Evolutionary conservation across 1,140 invertebrate genomes (phyloP), one percentile per base, ranked within the genome.

Genomic region (Aphidius gifuensis): DNA sequence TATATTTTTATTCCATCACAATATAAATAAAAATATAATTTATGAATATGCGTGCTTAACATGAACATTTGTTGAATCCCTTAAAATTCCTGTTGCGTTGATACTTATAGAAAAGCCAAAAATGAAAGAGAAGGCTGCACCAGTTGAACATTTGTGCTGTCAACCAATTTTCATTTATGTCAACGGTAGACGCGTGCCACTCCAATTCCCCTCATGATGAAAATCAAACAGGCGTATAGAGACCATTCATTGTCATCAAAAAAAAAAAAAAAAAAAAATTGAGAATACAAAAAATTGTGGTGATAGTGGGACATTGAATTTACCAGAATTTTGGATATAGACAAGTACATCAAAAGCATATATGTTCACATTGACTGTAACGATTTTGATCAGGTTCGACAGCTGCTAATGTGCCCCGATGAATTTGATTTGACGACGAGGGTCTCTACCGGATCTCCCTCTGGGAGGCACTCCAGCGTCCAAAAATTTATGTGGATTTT

Each of bases 331-430:
- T 32, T 32, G 4, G 23, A 32, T 32, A 32, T 2, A 32, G 2
- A 32, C 23, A 32, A 32, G 23, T 32, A 16, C 53, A 21, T 55
- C 43, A 40, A 11, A 16, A 40, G 53, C 39, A 55, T 21, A n/a
- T 42, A 9, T 39, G 32, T 53, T 11, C 9, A 8, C 2, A 44
- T 2, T 3, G 9, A 11, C 43, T 44, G 9, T 44, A 42, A 56
- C 45, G 60, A 65, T 62, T 57, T 65, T 42, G 58, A 72, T 69
- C 68, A 40, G 48, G 21, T 55, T 45, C 53, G 64, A 62, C 70
- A 69, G 71, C 69, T 71, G 71, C 64, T 69, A 71, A 73, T 71
- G 61, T 51, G 55, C 49, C 46, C 59, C 64, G 70, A 68, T 71
- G 62, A 67, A 70, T 71, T 70, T 68, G 68, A 68, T 69, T 71